phyloP scores from a whole-genome alignment of 2,113 vertebrate species.

The Neopipo cinnamomea region DNA sequence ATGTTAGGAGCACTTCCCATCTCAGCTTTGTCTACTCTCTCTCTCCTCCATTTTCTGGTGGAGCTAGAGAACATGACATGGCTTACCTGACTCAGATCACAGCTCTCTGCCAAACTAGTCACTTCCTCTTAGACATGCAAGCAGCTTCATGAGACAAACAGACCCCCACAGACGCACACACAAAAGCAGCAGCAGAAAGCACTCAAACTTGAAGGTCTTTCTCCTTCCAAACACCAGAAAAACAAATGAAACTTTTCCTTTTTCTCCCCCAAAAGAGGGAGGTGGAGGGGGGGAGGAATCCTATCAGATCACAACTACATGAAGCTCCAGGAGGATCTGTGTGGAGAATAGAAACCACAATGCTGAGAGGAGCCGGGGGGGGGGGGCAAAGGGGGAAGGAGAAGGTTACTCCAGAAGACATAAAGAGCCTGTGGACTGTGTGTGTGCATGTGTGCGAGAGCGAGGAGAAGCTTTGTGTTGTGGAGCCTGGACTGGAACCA shows the following conservation, averaged over 20 bases:
- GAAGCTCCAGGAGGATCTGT: constrained; percentile 68
- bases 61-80: constrained; percentile 87
- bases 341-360: constrained; percentile 70
- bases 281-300: constrained; percentile 1
- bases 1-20: constrained; percentile 79
- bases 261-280: constrained; percentile 33
- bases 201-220: constrained; percentile 74
- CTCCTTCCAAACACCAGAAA: constrained; percentile 70
- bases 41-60: constrained; percentile 98
- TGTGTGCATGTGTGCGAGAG: constrained; percentile 61
- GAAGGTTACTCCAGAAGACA: constrained; percentile 77
- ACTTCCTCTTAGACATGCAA: constrained; percentile 80
- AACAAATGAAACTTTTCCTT: constrained; percentile 76
- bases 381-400: neutral
- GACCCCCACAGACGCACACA: constrained; percentile 69
- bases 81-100: constrained; percentile 90
- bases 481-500: constrained; percentile 84
- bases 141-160: constrained; percentile 77
- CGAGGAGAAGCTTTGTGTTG: constrained; percentile 80
- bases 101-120: constrained; percentile 84
- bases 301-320: constrained; percentile 52
- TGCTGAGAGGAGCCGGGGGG: constrained; percentile 36
- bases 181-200: constrained; percentile 68
- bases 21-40: constrained; percentile 85
- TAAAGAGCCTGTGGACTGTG: constrained; percentile 73